Evolutionary conservation across 1,140 invertebrate species (phyloP).

Genomic region (Tenebrio molitor): DNA sequence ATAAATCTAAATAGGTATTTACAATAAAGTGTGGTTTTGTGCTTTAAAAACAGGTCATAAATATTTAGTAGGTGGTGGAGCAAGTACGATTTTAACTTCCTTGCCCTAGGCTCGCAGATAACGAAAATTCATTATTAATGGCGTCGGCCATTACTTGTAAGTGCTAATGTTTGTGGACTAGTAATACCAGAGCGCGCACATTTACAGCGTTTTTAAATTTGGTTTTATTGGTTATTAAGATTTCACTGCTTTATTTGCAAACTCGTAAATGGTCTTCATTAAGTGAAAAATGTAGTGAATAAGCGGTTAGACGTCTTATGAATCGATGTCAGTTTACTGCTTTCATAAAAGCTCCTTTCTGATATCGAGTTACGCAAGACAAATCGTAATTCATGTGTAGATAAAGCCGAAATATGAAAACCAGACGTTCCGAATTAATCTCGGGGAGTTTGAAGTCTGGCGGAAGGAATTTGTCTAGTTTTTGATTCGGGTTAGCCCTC

Average conservation of each 20-base stretch:
- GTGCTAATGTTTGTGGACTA: too few relatives aligned
- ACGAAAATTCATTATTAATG: slow-evolving; percentile 34
- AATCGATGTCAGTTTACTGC: too few relatives aligned
- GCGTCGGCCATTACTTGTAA: not conserved
- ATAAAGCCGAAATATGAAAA: not conserved
- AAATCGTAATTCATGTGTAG: not conserved
- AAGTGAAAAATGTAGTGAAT: too few relatives aligned
- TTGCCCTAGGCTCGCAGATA: not conserved
- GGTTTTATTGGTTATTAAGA: slow-evolving; percentile 13
- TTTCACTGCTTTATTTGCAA: not conserved
- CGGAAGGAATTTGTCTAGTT: not conserved
- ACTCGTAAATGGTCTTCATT: not conserved
- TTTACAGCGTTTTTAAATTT: slow-evolving; percentile 19
- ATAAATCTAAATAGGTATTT: slow-evolving; percentile 36
- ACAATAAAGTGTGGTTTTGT: not conserved
- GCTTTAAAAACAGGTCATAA: slow-evolving; percentile 1
- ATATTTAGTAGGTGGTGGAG: not conserved
- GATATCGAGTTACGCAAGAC: slow-evolving; percentile 11
- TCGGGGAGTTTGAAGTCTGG: not conserved
- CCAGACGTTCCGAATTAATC: slow-evolving; percentile 2
- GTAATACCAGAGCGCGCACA: not conserved
- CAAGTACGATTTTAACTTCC: not conserved
- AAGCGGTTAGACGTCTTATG: too few relatives aligned
- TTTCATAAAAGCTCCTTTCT: slow-evolving; percentile 17
- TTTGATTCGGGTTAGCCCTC: too few relatives aligned